Percentiles rank a stretch among this genome's conserved stretches.
phyloP scores from a whole-genome alignment of 2,888 invertebrate genomes.

The Erebia palarica region DNA sequence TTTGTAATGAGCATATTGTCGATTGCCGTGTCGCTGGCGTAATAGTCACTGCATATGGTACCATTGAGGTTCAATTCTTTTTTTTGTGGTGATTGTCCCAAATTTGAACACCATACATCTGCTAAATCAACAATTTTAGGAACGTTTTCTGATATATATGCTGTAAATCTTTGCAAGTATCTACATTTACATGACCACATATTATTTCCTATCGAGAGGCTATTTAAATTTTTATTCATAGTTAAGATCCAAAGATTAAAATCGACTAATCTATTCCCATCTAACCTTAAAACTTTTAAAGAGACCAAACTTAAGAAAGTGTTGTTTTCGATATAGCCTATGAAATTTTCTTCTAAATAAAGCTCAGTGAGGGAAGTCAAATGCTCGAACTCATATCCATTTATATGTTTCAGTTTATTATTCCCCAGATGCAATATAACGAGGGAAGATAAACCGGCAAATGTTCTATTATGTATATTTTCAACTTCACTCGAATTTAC shows the following conservation, averaged over 20 bases:
- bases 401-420: slow-evolving; percentile 89
- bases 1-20: slow-evolving; percentile 91
- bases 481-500: slow-evolving; percentile 93
- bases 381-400: slow-evolving; percentile 93
- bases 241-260: slow-evolving; percentile 90
- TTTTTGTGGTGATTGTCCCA: slow-evolving; percentile 86
- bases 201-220: slow-evolving; percentile 91
- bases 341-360: slow-evolving; percentile 92
- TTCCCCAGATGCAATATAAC: slow-evolving; percentile 92
- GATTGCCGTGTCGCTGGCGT: slow-evolving; percentile 90
- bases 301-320: slow-evolving; percentile 90
- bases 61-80: slow-evolving; percentile 91
- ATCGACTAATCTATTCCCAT: slow-evolving; percentile 90
- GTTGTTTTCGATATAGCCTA: slow-evolving; percentile 88
- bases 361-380: slow-evolving; percentile 90
- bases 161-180: slow-evolving; percentile 91
- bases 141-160: slow-evolving; percentile 90
- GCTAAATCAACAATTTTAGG: slow-evolving; percentile 88
- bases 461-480: slow-evolving; percentile 93
- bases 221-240: slow-evolving; percentile 85
- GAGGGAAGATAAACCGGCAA: slow-evolving; percentile 91
- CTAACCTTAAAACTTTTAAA: slow-evolving; percentile 89
- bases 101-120: slow-evolving; percentile 90
- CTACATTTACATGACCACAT: slow-evolving; percentile 96
- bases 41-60: slow-evolving; percentile 93